A percentile compares a stretch with the other conserved stretches of the same genome.
Evolutionary conservation across 1,140 invertebrate genomes (phyloP).

Genomic region (Trichogramma pretiosum): DNA sequence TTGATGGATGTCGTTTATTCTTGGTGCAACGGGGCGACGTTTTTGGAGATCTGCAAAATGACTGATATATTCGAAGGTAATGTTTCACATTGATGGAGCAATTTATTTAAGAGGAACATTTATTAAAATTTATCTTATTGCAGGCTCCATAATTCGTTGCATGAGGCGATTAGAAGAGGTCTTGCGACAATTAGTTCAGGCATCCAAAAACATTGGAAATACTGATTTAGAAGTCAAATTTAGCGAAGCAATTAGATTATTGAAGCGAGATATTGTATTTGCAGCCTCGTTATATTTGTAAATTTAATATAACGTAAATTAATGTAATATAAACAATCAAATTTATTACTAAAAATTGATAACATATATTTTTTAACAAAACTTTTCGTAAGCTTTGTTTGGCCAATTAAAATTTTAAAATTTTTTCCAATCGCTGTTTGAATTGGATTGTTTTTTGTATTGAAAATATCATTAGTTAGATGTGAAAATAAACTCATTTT

Average conservation of each 20-base stretch:
- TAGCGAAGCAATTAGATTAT: slow-evolving; percentile 78
- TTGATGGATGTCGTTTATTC: slow-evolving; percentile 96
- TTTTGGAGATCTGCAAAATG: slow-evolving; percentile 90
- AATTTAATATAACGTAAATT: too few species aligned
- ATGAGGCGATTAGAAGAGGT: slow-evolving; percentile 95
- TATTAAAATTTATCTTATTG: slow-evolving; percentile 7
- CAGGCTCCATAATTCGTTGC: slow-evolving; percentile 93
- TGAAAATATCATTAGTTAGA: too few species aligned
- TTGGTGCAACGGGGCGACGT: slow-evolving; percentile 92
- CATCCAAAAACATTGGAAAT: slow-evolving; percentile 94
- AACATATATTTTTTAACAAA: slow-evolving; percentile 16
- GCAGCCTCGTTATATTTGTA: slow-evolving; percentile 96
- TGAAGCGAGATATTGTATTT: slow-evolving; percentile 98
- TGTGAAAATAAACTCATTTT: too few species aligned
- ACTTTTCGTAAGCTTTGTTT: too few species aligned
- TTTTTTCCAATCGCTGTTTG: too few species aligned
- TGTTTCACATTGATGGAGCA: slow-evolving; percentile 4
- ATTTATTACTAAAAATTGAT: too few species aligned
- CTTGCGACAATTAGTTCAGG: slow-evolving; percentile 88
- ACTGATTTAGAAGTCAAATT: slow-evolving; percentile 95
- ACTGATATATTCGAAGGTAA: slow-evolving; percentile 96
- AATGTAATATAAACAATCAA: slow-evolving; percentile 8
- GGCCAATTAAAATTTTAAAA: too few species aligned
- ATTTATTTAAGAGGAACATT: slow-evolving; percentile 10
- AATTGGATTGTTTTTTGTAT: too few species aligned